Base-by-base conservation (phyloP, 30 jellyfish, hydroid and myxozoan genomes). In the Aurelia aurita complex sp. Pacific region DNA sequence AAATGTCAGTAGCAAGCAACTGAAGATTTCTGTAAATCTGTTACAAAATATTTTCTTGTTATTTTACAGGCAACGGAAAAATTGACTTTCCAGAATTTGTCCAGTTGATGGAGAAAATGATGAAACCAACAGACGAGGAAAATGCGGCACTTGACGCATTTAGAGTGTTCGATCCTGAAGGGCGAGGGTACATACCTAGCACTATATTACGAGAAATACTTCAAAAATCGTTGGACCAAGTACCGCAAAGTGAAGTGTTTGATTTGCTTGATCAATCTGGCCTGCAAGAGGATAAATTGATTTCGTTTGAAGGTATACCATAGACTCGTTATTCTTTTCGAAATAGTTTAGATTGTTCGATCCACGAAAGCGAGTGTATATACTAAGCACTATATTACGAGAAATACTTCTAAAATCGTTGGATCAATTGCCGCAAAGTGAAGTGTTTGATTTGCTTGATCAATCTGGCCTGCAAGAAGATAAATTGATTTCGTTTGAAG, bases 51-150 rank as follows among this genome's bases (percentile, higher is more conserved):
- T 8, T 10, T 15, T 55, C 40, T 76, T 53, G 36, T 59, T 8
- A 16, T n/a, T 13, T 54, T 82, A 38, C 55, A 93, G 98, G 98
- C 17, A 93, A 93, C 73, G 98, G 98, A 18, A 93, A 82, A 75
- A 88, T 93, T 15, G 98, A 93, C 70, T 88, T 93, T 73, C 96
- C 97, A 12, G 98, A 93, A 65, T 93, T 93, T 64, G 95, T 93
- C 6, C 83, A 80, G 38, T 65, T 93, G 69, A 93, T 93, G 98
- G 97, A 88, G 73, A 93, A 93, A 68, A 93, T 93, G 98, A 73
- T 94, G 73, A 93, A 93, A 67, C 98, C 98, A 38, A 93, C 57
- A 42, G 98, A 93, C 65, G 98, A 93, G 67, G 94, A 93, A 17
- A 94, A 90, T 10, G 91, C 97, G 16, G 92, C 97, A 10, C 42